Evolutionary conservation across 2,888 invertebrate genomes (phyloP).

Genomic region (Coenonympha arcania): DNA sequence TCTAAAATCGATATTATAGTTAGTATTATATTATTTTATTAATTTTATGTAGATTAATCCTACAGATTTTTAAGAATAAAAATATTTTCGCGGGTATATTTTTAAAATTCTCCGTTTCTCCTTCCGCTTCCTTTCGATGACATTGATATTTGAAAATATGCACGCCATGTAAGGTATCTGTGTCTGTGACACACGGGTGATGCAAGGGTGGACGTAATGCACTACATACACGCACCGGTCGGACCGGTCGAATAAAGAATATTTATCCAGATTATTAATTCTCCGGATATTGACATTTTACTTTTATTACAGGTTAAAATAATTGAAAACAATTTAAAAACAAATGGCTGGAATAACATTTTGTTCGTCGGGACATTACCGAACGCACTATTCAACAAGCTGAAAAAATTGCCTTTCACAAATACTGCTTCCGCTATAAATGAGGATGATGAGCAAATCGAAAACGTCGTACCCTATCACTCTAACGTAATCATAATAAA

Average conservation of each 20-base stretch:
- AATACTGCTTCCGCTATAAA: conserved; percentile 37
- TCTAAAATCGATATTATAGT: not conserved
- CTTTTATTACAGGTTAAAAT: conserved; percentile 42
- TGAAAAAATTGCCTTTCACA: conserved; percentile 37
- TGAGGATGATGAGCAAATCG: conserved; percentile 39
- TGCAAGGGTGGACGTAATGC: too few species aligned
- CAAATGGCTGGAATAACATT: conserved; percentile 51
- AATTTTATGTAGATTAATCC: too few species aligned
- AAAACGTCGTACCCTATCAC: conserved; percentile 42
- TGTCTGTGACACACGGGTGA: too few species aligned
- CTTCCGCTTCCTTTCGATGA: too few species aligned
- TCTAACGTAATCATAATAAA: conserved; percentile 45
- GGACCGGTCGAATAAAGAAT: too few species aligned
- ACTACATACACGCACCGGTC: too few species aligned
- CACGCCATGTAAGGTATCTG: too few species aligned
- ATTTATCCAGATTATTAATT: not conserved
- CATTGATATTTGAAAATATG: too few species aligned
- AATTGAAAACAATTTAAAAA: conserved; percentile 40
- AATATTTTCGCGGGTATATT: too few species aligned
- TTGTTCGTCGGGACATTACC: conserved; percentile 46
- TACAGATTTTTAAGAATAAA: too few species aligned
- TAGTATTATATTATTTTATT: not conserved
- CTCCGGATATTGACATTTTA: too few species aligned
- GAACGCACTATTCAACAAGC: conserved; percentile 39
- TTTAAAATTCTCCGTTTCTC: too few species aligned